Conservation (phyloP, 2,113 vertebrate genomes). For the Lamprotornis superbus region DNA sequence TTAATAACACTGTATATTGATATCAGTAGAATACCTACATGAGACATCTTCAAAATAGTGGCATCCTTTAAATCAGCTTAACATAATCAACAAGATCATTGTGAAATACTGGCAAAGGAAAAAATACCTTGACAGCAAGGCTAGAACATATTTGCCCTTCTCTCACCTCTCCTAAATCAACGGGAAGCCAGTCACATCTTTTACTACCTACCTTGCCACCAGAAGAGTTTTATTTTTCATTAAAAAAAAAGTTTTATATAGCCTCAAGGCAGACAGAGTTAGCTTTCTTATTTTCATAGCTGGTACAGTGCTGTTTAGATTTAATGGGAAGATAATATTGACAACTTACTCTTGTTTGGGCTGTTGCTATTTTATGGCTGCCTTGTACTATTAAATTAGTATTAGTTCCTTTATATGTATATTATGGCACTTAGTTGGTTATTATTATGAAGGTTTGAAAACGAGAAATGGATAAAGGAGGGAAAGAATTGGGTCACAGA, state of each 20-base stretch:
- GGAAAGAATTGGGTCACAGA: not conserved
- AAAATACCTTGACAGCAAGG: not conserved
- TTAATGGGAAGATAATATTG: not conserved
- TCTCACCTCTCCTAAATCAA: not conserved
- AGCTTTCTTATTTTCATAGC: not conserved
- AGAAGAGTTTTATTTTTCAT: not conserved
- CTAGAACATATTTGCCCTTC: not conserved
- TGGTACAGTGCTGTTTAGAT: not conserved
- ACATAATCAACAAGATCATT: not conserved
- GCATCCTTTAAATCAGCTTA: not conserved
- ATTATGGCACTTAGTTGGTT: not conserved
- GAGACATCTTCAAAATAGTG: not conserved
- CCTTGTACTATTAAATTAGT: not conserved
- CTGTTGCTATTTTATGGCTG: not conserved
- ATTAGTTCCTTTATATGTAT: not conserved
- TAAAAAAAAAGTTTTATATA: not conserved
- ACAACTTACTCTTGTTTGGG: not conserved
- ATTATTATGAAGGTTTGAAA: not conserved
- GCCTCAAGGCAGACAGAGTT: not conserved
- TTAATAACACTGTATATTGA: not conserved
- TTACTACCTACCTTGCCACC: not conserved
- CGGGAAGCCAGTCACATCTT: not conserved
- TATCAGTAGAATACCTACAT: not conserved
- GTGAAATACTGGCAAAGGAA: not conserved
- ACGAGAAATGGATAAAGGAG: not conserved